phyloP scores from a whole-genome alignment of 2,113 vertebrate species.

The Rhabdomys dilectus region DNA sequence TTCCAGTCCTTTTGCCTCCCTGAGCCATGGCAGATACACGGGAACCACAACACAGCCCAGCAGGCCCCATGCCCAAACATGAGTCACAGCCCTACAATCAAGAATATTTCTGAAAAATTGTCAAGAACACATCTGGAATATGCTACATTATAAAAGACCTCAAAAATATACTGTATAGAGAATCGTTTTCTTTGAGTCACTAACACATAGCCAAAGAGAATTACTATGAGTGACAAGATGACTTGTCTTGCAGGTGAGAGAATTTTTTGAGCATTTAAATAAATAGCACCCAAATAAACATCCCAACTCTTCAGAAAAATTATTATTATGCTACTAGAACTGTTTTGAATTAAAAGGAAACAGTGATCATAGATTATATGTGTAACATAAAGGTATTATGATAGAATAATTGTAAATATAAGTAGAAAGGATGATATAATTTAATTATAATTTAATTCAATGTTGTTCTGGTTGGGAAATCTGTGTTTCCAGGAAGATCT shows the following conservation, averaged over 20 bases:
- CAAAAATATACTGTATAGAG: not conserved
- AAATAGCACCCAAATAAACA: not conserved
- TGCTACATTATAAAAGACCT: not conserved
- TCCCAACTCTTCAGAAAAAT: not conserved
- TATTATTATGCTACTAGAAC: not conserved
- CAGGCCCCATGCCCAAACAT: too few species aligned
- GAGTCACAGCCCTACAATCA: too few species aligned
- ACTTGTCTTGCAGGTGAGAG: not conserved
- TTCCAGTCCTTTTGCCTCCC: too few species aligned
- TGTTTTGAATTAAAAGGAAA: not conserved
- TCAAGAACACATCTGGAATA: not conserved
- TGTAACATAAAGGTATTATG: not conserved
- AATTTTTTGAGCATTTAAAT: not conserved
- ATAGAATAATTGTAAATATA: not conserved
- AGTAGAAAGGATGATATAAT: not conserved
- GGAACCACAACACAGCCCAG: too few species aligned
- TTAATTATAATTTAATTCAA: not conserved
- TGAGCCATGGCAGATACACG: too few species aligned
- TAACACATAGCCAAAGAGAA: not conserved
- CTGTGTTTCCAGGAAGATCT: not conserved
- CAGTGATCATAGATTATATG: not conserved
- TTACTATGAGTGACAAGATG: not conserved
- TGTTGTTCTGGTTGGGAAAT: not conserved
- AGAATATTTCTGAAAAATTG: not conserved
- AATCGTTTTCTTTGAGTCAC: not conserved